Percentiles rank a stretch among this genome's conserved stretches.
Conservation (phyloP, 2,888 invertebrate species). For the Plagodis pulveraria region DNA sequence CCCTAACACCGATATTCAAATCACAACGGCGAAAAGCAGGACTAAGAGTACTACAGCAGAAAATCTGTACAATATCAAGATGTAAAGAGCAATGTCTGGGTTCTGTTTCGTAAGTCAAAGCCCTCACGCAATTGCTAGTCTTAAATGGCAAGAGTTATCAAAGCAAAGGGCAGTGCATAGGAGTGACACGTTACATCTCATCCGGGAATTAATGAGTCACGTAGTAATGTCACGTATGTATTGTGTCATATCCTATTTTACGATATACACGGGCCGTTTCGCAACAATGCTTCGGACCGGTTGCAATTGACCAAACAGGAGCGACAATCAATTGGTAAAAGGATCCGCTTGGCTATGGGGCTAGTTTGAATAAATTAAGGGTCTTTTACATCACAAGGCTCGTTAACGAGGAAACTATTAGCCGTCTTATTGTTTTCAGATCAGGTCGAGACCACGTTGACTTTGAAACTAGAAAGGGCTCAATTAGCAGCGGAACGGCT, state of each 20-base stretch:
- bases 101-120: constrained; percentile 28
- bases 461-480: constrained; percentile 75
- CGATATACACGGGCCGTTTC: constrained; percentile 63
- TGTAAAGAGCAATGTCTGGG: constrained; percentile 31
- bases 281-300: constrained; percentile 62
- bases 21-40: constrained; percentile 22
- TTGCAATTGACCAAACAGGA: constrained; percentile 71
- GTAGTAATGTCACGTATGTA: constrained; percentile 38
- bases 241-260: constrained; percentile 81
- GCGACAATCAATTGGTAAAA: constrained; percentile 69
- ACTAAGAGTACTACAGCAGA: constrained; percentile 23
- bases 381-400: constrained; percentile 42
- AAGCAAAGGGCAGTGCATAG: constrained; percentile 29
- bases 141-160: constrained; percentile 36
- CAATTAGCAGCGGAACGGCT: constrained; percentile 79
- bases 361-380: constrained; percentile 55
- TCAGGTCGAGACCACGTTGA: constrained; percentile 75
- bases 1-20: constrained; percentile 36
- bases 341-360: constrained; percentile 46
- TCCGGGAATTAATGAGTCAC: constrained; percentile 55
- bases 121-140: constrained; percentile 26
- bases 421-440: constrained; percentile 64
- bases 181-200: constrained; percentile 29
- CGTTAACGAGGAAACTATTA: constrained; percentile 51
- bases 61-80: constrained; percentile 29